These are phyloP conservation scores for Gila robusta DNA, from an alignment of 2,797 vertebrate genomes.

Conservation along the genomic window DNA sequence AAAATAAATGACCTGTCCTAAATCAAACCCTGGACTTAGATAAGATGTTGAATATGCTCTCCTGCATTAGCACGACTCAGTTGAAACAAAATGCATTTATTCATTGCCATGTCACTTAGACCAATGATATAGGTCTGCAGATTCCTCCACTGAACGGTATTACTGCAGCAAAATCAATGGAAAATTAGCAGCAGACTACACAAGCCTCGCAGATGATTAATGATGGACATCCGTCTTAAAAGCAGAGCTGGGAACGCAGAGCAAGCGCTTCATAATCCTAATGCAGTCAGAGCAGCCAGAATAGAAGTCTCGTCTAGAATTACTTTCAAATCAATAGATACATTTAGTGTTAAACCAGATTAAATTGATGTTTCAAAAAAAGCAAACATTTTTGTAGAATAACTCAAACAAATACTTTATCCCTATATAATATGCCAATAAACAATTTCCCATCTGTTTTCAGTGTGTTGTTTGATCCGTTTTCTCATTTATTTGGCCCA, in stretches of 20 bases:
- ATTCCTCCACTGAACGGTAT: conserved; percentile 38
- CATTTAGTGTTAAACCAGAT: background rate
- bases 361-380: background rate
- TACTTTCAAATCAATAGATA: conserved; percentile 8
- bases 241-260: conserved; percentile 25
- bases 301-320: background rate
- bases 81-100: conserved; percentile 47
- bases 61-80: conserved; percentile 29
- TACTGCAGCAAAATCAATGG: conserved; percentile 49
- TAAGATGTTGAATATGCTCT: conserved; percentile 40
- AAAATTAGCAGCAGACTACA: conserved; percentile 53
- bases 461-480: too few relatives aligned
- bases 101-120: conserved; percentile 19
- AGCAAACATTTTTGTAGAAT: background rate
- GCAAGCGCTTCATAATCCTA: background rate
- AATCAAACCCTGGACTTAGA: conserved; percentile 24
- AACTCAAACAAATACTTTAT: background rate
- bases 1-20: conserved; percentile 1
- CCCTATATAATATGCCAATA: background rate
- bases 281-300: conserved; percentile 25
- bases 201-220: conserved; percentile 53
- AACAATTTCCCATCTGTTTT: background rate
- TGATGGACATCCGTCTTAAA: conserved; percentile 46
- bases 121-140: conserved; percentile 10
- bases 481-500: background rate